A percentile compares a stretch with the other conserved stretches of the same genome.
phyloP scores from a whole-genome alignment of 2,888 invertebrate genomes.

The Chymomyza fuscimana region DNA sequence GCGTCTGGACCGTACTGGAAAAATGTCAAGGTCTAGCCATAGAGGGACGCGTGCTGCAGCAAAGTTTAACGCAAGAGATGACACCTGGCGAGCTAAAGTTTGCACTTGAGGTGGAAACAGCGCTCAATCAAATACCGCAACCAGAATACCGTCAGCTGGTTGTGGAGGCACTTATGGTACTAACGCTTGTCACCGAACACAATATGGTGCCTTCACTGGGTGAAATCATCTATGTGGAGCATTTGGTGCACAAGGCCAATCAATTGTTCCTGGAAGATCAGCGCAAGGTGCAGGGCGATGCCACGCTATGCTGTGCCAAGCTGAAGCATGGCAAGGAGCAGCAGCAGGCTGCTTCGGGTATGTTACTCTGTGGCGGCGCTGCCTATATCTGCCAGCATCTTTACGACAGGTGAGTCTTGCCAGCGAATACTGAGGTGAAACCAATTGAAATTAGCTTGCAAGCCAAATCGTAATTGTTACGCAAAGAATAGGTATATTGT shows the following conservation, averaged over 20 bases:
- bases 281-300: constrained; percentile 93
- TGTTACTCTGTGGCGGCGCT: constrained; percentile 92
- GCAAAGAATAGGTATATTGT: no score
- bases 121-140: constrained; percentile 97
- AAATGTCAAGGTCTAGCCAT: constrained; percentile 96
- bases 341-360: constrained; percentile 83
- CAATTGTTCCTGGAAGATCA: constrained; percentile 97
- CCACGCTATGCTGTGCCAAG: constrained; percentile 95
- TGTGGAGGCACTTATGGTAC: constrained; percentile 97
- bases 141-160: constrained; percentile 98
- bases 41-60: constrained; percentile 93
- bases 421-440: no score
- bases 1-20: constrained; percentile 95
- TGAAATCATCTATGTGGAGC: constrained; percentile 92
- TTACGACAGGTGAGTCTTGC: constrained; percentile 84
- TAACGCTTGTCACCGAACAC: constrained; percentile 93
- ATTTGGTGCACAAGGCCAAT: constrained; percentile 96
- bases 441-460: no score
- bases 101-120: constrained; percentile 97
- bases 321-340: constrained; percentile 82
- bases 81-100: constrained; percentile 99
- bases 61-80: constrained; percentile 98
- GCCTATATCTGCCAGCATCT: constrained; percentile 98
- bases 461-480: no score
- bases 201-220: constrained; percentile 89